Conservation (phyloP, 2,113 vertebrate genomes). For the Eulacestoma nigropectus region DNA sequence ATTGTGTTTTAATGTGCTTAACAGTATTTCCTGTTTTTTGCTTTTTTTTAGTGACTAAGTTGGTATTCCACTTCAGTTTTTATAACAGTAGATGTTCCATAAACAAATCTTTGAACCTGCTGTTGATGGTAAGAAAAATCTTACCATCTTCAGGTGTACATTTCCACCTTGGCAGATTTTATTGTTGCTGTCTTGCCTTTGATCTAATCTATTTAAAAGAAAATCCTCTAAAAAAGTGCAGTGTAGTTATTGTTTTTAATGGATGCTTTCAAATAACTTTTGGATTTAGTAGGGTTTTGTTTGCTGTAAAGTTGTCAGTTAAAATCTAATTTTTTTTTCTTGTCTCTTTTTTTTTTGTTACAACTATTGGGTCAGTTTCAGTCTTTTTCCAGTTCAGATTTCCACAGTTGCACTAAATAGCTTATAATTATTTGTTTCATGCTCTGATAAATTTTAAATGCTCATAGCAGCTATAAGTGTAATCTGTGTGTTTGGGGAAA, state of each 20-base stretch:
- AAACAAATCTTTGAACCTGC: not conserved
- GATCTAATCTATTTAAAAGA: not conserved
- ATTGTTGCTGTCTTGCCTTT: not conserved
- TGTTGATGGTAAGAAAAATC: not conserved
- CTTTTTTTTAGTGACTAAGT: not conserved
- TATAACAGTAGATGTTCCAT: not conserved
- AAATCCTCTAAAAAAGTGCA: not conserved
- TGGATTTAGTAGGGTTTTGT: not conserved
- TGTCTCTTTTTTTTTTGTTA: not conserved
- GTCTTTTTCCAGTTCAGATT: not conserved
- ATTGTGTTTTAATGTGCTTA: not conserved
- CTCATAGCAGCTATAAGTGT: not conserved
- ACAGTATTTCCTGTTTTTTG: not conserved
- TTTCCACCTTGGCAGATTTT: not conserved
- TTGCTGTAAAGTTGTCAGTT: not conserved
- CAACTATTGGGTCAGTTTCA: not conserved
- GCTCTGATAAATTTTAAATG: slow-evolving; percentile 3
- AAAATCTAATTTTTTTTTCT: not conserved
- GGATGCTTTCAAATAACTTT: not conserved
- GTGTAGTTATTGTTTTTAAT: not conserved
- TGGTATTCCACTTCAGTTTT: not conserved
- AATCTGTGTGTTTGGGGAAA: not conserved
- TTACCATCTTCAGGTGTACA: not conserved
- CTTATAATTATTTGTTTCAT: not conserved
- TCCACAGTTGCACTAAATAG: not conserved